These are phyloP conservation scores for Enteromius thamalakanensis DNA, from an alignment of 2,797 vertebrate genomes.

Conservation along the genomic window DNA sequence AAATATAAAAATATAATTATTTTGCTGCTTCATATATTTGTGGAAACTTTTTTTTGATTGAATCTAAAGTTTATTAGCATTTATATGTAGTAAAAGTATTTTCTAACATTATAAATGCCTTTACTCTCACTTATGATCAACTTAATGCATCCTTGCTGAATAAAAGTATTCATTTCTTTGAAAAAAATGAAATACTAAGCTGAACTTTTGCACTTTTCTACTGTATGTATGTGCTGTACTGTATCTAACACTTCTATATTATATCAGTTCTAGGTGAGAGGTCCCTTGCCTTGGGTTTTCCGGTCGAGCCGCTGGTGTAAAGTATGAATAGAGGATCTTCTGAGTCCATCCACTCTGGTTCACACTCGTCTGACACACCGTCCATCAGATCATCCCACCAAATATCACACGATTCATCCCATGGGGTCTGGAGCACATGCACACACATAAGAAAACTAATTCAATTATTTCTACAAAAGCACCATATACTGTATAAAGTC, in stretches of 20 bases:
- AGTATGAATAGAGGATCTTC: conserved; percentile 83
- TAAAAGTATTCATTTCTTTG: not conserved
- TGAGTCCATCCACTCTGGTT: conserved; percentile 84
- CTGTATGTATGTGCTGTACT: not conserved
- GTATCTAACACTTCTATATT: not conserved
- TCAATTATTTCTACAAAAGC: not conserved
- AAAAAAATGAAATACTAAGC: not conserved
- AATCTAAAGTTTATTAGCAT: not conserved
- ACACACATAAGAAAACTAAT: not conserved
- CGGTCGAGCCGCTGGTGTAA: conserved; percentile 83
- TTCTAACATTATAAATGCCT: not conserved
- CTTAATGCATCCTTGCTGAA: not conserved
- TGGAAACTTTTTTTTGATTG: not conserved
- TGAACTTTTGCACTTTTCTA: not conserved
- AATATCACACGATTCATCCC: conserved; percentile 73
- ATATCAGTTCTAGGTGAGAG: not conserved
- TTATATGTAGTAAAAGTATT: not conserved
- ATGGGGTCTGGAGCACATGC: conserved; percentile 70
- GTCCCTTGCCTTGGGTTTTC: conserved; percentile 78
- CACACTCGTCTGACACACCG: conserved; percentile 75
- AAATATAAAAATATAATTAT: no score
- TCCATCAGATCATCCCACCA: conserved; percentile 79
- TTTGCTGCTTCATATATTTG: not conserved
- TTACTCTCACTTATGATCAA: not conserved
- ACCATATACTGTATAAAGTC: not conserved